These are phyloP conservation scores for Pararge aegeria DNA, from an alignment of 1,140 invertebrate genomes.

Conservation along the genomic window DNA sequence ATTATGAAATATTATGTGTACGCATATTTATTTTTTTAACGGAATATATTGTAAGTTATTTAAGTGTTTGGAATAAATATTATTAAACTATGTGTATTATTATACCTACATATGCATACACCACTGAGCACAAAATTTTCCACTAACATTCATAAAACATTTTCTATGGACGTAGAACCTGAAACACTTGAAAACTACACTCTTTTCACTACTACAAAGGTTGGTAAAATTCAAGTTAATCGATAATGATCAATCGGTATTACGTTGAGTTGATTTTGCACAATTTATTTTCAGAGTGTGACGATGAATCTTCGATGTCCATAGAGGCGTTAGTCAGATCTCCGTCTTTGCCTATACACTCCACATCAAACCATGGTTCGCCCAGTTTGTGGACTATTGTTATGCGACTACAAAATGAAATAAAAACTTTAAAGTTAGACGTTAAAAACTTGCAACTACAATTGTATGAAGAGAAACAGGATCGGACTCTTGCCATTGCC, in stretches of 20 bases:
- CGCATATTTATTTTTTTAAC: slow-evolving; percentile 65
- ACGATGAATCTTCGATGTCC: slow-evolving; percentile 62
- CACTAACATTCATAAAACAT: slow-evolving; percentile 20
- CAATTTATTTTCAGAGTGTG: slow-evolving; percentile 73
- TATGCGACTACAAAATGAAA: slow-evolving; percentile 70
- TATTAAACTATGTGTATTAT: slow-evolving; percentile 32
- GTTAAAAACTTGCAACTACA: slow-evolving; percentile 66
- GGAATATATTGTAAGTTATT: slow-evolving; percentile 48
- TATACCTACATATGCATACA: slow-evolving; percentile 11
- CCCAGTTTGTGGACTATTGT: slow-evolving; percentile 70
- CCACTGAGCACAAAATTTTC: slow-evolving; percentile 15
- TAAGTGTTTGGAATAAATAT: slow-evolving; percentile 50
- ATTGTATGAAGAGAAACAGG: slow-evolving; percentile 73
- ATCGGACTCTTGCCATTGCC: slow-evolving; percentile 71
- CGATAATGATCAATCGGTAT: not conserved
- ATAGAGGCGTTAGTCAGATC: slow-evolving; percentile 70
- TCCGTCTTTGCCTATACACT: slow-evolving; percentile 72
- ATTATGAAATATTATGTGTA: slow-evolving; percentile 31
- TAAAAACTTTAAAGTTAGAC: slow-evolving; percentile 70
- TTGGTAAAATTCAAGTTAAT: slow-evolving; percentile 43
- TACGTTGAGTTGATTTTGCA: slow-evolving; percentile 10
- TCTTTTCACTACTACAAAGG: slow-evolving; percentile 41
- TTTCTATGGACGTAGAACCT: not conserved
- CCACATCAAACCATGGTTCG: slow-evolving; percentile 49
- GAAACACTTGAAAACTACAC: slow-evolving; percentile 8